Conservation (phyloP, 2,797 vertebrate genomes). For the Vireo griseus region DNA sequence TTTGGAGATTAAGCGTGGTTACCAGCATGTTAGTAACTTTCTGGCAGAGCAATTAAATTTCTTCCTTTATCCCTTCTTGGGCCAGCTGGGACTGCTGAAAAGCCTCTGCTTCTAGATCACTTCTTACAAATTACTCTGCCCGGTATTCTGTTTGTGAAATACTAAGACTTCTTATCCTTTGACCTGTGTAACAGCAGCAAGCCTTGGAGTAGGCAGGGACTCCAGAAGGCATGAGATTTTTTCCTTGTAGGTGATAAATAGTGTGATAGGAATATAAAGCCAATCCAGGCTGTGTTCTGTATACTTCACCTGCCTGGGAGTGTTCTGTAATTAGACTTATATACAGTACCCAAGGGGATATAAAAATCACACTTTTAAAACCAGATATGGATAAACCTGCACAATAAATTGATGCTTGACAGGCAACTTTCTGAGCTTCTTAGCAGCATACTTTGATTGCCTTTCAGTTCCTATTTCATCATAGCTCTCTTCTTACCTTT, state of each 20-base stretch:
- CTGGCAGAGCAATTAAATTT: not conserved
- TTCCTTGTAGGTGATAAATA: not conserved
- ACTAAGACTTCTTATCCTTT: not conserved
- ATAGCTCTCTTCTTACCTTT: not conserved
- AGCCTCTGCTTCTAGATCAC: not conserved
- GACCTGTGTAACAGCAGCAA: not conserved
- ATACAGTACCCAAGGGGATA: not conserved
- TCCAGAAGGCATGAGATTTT: not conserved
- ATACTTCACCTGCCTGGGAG: not conserved
- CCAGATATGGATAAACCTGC: not conserved
- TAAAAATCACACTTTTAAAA: not conserved
- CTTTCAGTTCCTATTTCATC: not conserved
- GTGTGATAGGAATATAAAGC: not conserved
- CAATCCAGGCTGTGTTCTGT: not conserved
- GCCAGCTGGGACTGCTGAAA: not conserved
- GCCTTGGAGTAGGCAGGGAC: not conserved
- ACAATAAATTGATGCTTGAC: not conserved
- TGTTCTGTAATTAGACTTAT: not conserved
- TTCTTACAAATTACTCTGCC: not conserved
- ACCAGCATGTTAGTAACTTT: not conserved
- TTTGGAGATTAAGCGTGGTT: not conserved
- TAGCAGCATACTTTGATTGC: not conserved
- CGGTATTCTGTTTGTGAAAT: not conserved
- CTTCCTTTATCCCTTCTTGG: not conserved
- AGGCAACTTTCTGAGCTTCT: not conserved